A percentile compares a stretch with the other conserved stretches of the same genome.
phyloP scores from a whole-genome alignment of 2,113 vertebrate species.

The Furnarius figulus region DNA sequence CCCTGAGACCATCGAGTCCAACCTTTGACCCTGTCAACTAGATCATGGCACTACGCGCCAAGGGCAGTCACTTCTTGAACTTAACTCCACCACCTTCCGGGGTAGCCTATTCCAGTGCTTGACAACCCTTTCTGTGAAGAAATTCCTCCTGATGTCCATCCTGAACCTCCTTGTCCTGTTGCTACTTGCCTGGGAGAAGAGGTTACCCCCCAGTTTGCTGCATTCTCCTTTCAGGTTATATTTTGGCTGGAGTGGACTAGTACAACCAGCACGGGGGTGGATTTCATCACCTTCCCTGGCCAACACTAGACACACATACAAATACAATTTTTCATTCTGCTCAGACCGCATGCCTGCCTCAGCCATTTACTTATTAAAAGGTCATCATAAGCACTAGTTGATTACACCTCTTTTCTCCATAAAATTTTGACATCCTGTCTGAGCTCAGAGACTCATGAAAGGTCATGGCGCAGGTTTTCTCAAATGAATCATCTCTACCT shows the following conservation, averaged over 20 bases:
- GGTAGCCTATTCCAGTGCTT: not conserved
- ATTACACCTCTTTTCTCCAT: conserved; percentile 26
- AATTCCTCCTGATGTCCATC: not conserved
- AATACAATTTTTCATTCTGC: not conserved
- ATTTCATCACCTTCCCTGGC: not conserved
- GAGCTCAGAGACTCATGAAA: not conserved
- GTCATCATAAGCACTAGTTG: conserved; percentile 13
- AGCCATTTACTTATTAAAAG: conserved; percentile 48
- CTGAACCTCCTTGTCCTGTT: not conserved
- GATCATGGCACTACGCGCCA: too few species aligned
- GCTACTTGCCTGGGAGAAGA: not conserved
- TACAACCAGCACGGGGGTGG: not conserved
- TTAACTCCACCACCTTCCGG: not conserved
- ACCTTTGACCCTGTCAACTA: not conserved
- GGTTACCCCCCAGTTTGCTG: not conserved
- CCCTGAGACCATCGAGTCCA: too few species aligned
- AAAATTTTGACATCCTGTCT: not conserved
- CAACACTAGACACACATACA: not conserved
- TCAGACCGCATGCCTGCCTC: not conserved
- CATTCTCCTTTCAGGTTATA: not conserved
- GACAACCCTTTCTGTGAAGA: not conserved
- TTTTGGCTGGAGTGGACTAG: not conserved
- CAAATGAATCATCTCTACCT: not conserved
- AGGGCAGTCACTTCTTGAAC: not conserved
- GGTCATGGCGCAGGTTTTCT: conserved; percentile 15